Conservation (phyloP, 2,797 vertebrate species). For the Gymnopithys bicolor region DNA sequence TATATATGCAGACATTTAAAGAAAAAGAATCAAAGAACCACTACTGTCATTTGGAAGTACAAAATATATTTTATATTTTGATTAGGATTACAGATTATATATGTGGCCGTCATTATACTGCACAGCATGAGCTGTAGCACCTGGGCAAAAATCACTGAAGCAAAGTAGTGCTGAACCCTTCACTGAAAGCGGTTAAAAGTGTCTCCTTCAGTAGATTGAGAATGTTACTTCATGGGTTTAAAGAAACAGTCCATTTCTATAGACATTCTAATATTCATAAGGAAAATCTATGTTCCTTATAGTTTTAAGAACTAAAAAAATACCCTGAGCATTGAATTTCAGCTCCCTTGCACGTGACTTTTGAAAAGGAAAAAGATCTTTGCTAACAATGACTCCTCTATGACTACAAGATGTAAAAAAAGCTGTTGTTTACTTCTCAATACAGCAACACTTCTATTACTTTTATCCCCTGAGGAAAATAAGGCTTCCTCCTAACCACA, state of each 20-base stretch:
- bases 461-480: slow-evolving; percentile 1
- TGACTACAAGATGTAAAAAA: slow-evolving; percentile 2
- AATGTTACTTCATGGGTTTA: neutral
- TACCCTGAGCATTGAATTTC: neutral
- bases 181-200: slow-evolving; percentile 42
- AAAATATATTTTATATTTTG: neutral
- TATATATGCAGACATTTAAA: neutral
- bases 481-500: slow-evolving; percentile 5
- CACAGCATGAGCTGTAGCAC: slow-evolving; percentile 32
- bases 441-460: slow-evolving; percentile 21
- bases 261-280: neutral
- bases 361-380: neutral
- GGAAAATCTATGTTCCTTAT: neutral
- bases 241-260: neutral
- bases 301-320: neutral
- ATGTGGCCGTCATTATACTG: neutral
- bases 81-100: neutral
- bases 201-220: neutral
- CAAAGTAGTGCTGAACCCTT: neutral
- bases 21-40: neutral
- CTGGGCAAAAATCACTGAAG: slow-evolving; percentile 54
- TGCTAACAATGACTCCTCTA: neutral
- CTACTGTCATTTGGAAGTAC: neutral
- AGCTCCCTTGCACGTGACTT: neutral
- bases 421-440: slow-evolving; percentile 3